These are phyloP conservation scores for Gouania willdenowi DNA, from an alignment of 2,797 vertebrate genomes.

Conservation along the genomic window DNA sequence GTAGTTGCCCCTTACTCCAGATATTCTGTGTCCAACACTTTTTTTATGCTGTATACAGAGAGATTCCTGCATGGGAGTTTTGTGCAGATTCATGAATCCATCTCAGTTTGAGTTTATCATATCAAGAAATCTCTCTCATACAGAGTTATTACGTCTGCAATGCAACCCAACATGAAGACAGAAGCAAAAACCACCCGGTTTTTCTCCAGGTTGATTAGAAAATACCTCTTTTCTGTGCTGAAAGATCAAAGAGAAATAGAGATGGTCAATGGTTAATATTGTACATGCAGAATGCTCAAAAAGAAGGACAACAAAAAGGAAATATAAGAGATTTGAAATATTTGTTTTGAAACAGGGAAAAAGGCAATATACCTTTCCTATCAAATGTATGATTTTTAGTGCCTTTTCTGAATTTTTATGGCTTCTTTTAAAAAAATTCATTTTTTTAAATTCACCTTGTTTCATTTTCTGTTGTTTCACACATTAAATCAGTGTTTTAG, in stretches of 20 bases:
- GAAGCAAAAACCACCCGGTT: conserved; percentile 41
- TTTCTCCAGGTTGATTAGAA: conserved; percentile 38
- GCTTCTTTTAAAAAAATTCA: too few relatives aligned
- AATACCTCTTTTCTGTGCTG: conserved; percentile 97
- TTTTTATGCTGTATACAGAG: conserved; percentile 65
- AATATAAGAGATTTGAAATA: too few relatives aligned
- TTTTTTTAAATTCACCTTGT: too few relatives aligned
- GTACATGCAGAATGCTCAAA: too few relatives aligned
- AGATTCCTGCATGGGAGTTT: conserved; percentile 80
- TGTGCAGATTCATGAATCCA: not conserved
- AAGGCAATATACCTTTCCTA: too few relatives aligned
- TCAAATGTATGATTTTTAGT: too few relatives aligned
- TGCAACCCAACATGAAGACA: conserved; percentile 63
- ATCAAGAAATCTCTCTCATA: conserved; percentile 79
- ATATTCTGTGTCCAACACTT: conserved; percentile 58
- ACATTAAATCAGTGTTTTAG: too few relatives aligned
- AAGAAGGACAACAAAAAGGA: too few relatives aligned
- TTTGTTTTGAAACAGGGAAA: too few relatives aligned
- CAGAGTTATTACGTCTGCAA: conserved; percentile 77
- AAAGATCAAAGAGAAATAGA: conserved; percentile 80
- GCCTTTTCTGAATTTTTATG: too few relatives aligned
- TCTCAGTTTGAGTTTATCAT: conserved; percentile 18
- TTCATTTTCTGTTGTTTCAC: too few relatives aligned
- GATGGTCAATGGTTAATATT: conserved; percentile 46
- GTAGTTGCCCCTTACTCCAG: conserved; percentile 77